A percentile compares a stretch with the other conserved stretches of the same genome.
phyloP scores from a whole-genome alignment of 2,113 vertebrate genomes.

The Asarcornis scutulata region DNA sequence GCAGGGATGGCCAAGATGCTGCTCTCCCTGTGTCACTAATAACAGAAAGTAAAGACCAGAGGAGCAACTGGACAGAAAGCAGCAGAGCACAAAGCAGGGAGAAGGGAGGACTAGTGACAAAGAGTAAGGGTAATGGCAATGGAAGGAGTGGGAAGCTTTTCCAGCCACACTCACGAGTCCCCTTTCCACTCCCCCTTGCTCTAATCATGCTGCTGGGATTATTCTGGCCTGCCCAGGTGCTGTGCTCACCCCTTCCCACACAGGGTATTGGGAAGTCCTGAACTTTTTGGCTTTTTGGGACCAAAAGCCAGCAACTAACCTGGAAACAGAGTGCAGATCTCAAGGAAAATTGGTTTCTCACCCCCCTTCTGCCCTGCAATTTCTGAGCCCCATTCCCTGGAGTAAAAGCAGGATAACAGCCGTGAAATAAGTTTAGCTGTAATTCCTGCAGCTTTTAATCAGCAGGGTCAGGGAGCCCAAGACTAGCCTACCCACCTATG shows the following conservation, averaged over 20 bases:
- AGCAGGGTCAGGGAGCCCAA: background rate
- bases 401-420: rapidly evolving
- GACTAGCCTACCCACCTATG: background rate
- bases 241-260: background rate
- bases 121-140: background rate
- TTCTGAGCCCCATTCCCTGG: background rate
- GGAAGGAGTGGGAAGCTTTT: background rate
- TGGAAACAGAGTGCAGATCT: background rate
- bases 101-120: background rate
- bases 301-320: background rate
- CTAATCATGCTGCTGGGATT: background rate
- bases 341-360: background rate
- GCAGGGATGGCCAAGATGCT: background rate
- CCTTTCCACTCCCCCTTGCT: background rate
- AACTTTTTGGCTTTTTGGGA: background rate
- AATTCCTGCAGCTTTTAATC: background rate
- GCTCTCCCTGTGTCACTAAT: background rate
- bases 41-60: background rate
- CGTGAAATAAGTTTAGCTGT: background rate
- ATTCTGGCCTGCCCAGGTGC: background rate
- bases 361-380: background rate
- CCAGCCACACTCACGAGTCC: background rate
- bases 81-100: background rate
- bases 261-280: background rate
- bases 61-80: background rate